phyloP scores from a whole-genome alignment of 2,113 vertebrate genomes.

The Propithecus coquereli region DNA sequence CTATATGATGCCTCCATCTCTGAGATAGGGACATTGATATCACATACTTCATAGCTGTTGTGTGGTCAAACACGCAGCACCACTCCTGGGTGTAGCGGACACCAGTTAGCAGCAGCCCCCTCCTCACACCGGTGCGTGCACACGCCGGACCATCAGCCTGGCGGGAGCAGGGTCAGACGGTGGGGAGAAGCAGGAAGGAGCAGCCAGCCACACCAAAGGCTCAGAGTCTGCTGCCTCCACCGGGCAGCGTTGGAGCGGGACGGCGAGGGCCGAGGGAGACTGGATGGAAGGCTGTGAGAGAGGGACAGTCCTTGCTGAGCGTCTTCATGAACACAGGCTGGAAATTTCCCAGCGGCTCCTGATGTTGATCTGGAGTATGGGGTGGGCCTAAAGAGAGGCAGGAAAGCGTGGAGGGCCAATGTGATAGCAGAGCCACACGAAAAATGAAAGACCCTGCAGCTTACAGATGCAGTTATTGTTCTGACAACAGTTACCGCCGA shows the following conservation, averaged over 20 bases:
- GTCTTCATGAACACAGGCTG: neutral
- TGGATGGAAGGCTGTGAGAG: accelerated
- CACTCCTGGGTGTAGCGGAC: neutral
- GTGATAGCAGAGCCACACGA: neutral
- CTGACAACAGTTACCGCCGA: accelerated
- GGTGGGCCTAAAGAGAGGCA: neutral
- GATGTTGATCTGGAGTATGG: too few species aligned
- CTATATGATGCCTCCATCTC: neutral
- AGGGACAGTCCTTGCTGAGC: neutral
- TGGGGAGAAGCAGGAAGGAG: neutral
- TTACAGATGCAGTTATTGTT: neutral
- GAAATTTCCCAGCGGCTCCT: neutral
- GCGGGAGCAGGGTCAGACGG: neutral
- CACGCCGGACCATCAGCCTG: accelerated
- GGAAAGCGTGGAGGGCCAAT: neutral
- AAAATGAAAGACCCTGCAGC: too few species aligned
- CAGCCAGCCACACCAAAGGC: neutral
- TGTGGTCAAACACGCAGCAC: neutral
- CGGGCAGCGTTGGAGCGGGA: neutral
- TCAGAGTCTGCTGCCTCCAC: neutral
- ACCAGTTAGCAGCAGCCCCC: accelerated
- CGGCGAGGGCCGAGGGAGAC: neutral
- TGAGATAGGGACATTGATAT: neutral
- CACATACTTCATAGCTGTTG: neutral
- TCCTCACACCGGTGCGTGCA: accelerated